Percentiles rank a stretch among this genome's conserved stretches.
These are phyloP conservation scores for Monochamus saltuarius DNA, from an alignment of 1,140 invertebrate genomes.

Conservation along the genomic window DNA sequence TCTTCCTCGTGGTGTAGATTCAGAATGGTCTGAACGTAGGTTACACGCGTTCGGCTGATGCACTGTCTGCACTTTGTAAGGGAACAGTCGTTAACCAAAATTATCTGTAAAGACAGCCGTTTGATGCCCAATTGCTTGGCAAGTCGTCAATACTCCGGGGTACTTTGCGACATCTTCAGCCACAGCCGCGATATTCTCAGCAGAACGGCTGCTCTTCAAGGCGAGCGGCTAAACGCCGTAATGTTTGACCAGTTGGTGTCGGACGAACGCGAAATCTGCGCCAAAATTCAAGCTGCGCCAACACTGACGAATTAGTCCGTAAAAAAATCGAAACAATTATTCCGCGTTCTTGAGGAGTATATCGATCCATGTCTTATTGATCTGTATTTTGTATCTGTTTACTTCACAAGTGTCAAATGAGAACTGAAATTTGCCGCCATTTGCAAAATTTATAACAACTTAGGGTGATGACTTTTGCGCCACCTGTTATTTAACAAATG, in stretches of 20 bases:
- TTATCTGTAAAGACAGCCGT: neutral
- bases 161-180: neutral
- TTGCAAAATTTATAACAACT: constrained; percentile 3
- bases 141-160: neutral
- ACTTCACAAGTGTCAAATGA: no score
- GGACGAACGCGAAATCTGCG: constrained; percentile 8
- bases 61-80: no score
- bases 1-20: neutral
- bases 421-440: constrained; percentile 4
- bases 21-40: neutral
- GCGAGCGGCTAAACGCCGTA: neutral
- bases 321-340: no score
- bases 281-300: constrained; percentile 8
- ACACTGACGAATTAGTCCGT: constrained; percentile 1
- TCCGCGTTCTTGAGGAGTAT: no score
- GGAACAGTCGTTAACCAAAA: no score
- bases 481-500: no score
- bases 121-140: neutral
- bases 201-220: neutral
- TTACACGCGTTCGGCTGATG: neutral
- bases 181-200: no score
- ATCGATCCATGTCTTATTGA: no score
- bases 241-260: constrained; percentile 10
- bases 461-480: constrained; percentile 3
- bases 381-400: no score